Evolutionary conservation across 2,888 invertebrate genomes (phyloP), one percentile per base, ranked within the genome.

Genomic region (Ormyrus rosae): DNA sequence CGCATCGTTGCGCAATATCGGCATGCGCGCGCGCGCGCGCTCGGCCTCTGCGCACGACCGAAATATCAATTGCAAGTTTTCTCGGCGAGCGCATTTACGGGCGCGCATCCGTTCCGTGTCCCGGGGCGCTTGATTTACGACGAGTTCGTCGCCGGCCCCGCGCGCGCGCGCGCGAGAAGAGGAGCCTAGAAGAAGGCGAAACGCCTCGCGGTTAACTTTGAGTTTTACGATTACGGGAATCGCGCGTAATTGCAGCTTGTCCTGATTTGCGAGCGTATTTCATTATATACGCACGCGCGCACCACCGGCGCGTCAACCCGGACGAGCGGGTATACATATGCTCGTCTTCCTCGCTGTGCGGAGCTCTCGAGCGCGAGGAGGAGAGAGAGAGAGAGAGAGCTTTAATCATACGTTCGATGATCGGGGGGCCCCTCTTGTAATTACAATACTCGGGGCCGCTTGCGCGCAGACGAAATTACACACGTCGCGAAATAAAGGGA

Each of bases 201-300:
- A 84, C 83, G 82, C 83, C 80, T 77, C 81, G 82, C 85, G 85
- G 84, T 86, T 85, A 84, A 85, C 84, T 84, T 85, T 83, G 84
- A 86, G 86, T 87, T 88, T 87, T 87, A 87, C 88, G 86, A 87
- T 88, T 88, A 87, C 86, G 88, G 87, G 88, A 86, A 87, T 87
- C 85, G 86, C 84, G 84, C 86, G 84, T 87, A 88, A 88, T 88
- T 87, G 86, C 86, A 82, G 84, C 76, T 79, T 84, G 83, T 82
- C 84, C 81, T 79, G 84, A 81, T 83, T 84, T 81, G 75, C 85
- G 80, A 85, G 83, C 84, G 84, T 86, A 84, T 85, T 86, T 85
- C 85, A 83, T 81, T 80, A 85, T 75, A 63, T 70, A 84, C 82
- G 46, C 3, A 19, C 72, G 70, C 79, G 83, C 34, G 34, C 34